Conservation (phyloP, 2,888 invertebrate species). For the Petrolisthes manimaculis region DNA sequence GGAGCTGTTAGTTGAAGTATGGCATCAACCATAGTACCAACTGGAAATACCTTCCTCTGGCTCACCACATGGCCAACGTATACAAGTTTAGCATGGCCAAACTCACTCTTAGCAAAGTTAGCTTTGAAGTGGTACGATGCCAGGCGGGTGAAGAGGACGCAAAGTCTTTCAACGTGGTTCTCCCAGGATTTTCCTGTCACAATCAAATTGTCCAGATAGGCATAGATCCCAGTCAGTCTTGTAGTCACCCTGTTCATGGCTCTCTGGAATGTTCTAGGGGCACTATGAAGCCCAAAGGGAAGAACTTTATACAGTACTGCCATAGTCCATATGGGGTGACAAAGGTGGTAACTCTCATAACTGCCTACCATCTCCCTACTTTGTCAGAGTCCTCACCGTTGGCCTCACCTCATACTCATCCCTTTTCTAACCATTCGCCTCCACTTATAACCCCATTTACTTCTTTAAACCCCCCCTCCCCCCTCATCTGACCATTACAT, state of each 20-base stretch:
- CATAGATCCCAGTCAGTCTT: background rate
- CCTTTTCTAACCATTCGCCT: no score
- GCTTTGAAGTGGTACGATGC: background rate
- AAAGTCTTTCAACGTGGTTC: background rate
- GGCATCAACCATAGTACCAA: background rate
- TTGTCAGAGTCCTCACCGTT: no score
- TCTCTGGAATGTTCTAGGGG: constrained; percentile 8
- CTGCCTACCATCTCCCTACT: no score
- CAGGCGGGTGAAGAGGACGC: background rate
- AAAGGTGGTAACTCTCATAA: background rate
- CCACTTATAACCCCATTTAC: no score
- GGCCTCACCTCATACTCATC: no score
- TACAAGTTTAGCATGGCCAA: background rate
- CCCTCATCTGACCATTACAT: no score
- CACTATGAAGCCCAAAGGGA: background rate
- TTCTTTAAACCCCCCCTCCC: no score
- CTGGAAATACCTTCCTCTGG: background rate
- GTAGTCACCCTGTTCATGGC: background rate
- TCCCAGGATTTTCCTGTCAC: constrained; percentile 4
- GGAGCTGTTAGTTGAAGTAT: background rate
- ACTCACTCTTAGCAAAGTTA: constrained; percentile 4
- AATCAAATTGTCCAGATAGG: constrained; percentile 2
- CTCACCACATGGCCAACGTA: constrained; percentile 11
- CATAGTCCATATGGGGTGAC: constrained; percentile 12
- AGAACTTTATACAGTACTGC: constrained; percentile 5